Base-by-base conservation (phyloP, 53 echinoderm and acorn worm species). In the Crossaster papposus region DNA sequence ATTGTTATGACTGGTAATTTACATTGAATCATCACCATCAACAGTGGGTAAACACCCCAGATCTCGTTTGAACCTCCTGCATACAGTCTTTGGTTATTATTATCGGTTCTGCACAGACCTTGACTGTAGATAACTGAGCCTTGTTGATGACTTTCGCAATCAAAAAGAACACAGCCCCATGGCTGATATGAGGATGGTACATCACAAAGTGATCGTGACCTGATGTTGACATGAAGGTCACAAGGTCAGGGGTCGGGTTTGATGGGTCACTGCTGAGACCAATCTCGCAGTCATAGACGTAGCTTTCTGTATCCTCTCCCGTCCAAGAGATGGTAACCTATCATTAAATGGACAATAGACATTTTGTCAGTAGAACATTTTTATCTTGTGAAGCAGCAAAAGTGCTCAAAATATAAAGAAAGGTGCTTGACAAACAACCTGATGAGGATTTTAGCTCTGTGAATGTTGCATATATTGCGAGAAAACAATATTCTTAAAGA, bases 161-260 rank as follows among this genome's bases (percentile, higher is more conserved):
- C 64, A 92, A 17, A 72, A 78, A 78, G 58, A 92, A 92, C 36
- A 78, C 85, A 17, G 79, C 51, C 11, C 90, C 93, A 37, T 92
- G 89, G 50, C 90, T 79, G 54, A 88, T 72, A 37, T 90, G 76
- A 36, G 90, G 83, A 79, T 92, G 90, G 38, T 85, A 92, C 74
- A 89, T 79, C 65, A 75, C 51, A 54, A 90, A 90, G 32, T 22
- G 68, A 51, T 64, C 62, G 20, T 90, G 93, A 77, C 83, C 63
- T 14, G 83, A 71, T 79, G 93, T 55, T 29, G 93, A 92, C 30
- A 17, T 72, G 70, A 90, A 92, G 52, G 80, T 68, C 78, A 92
- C 82, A n/a, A 92, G 81, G 72, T 92, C 93, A 79, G 93, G 83
- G 33, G 50, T 76, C 78, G 76, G 90, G 70, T 83, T 68, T 2